A percentile compares a stretch with the other conserved stretches of the same genome.
phyloP scores from a whole-genome alignment of 2,113 vertebrate genomes.

The Ophiodon elongatus region DNA sequence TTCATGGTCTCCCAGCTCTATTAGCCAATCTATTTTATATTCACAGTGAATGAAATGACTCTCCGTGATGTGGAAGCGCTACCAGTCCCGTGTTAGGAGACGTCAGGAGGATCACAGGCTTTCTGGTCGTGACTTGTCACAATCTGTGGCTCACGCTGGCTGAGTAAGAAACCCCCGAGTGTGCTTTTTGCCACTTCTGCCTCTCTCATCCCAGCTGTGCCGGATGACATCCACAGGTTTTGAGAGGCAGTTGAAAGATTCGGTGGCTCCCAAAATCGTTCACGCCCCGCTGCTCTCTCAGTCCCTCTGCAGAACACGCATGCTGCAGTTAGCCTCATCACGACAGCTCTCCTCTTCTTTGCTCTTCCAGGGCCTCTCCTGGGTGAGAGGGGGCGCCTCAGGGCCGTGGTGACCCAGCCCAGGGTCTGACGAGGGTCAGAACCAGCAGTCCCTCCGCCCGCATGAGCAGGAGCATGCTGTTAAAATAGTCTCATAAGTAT shows the following conservation, averaged over 20 bases:
- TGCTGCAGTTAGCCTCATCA: conserved; percentile 36
- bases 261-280: conserved; percentile 21
- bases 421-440: neutral
- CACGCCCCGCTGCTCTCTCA: conserved; percentile 25
- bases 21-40: neutral
- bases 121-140: conserved; percentile 19
- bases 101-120: conserved; percentile 16
- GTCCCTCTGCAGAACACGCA: conserved; percentile 26
- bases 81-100: neutral
- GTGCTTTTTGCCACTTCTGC: neutral
- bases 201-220: conserved; percentile 19
- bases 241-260: conserved; percentile 23
- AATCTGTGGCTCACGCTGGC: conserved; percentile 7
- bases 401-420: neutral
- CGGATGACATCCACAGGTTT: conserved; percentile 9
- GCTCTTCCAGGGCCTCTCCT: neutral
- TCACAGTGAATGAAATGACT: neutral
- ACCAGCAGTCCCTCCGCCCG: conserved; percentile 1
- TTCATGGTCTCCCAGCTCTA: neutral
- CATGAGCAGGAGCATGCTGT: neutral
- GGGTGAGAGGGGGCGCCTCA: neutral
- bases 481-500: too few relatives aligned
- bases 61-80: neutral
- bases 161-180: conserved; percentile 7
- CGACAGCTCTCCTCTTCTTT: conserved; percentile 17